A percentile compares a stretch with the other conserved stretches of the same genome.
Conservation (phyloP, 2,888 invertebrate species). For the Limenitis camilla region DNA sequence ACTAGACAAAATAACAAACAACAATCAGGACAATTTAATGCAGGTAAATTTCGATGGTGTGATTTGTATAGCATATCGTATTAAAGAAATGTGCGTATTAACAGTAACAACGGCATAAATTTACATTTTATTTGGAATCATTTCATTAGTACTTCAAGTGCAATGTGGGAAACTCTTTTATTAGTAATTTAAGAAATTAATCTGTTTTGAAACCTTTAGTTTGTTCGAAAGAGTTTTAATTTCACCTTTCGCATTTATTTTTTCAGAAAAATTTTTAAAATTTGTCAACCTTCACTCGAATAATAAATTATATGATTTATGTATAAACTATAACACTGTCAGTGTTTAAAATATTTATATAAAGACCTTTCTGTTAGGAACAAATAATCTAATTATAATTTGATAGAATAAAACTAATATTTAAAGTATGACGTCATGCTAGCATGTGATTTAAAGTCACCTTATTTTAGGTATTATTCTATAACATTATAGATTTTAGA, state of each 20-base stretch:
- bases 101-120: neutral
- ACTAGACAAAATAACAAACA: slow-evolving; percentile 18
- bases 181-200: slow-evolving; percentile 11
- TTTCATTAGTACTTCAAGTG: slow-evolving; percentile 16
- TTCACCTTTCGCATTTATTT: neutral
- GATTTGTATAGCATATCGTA: slow-evolving; percentile 41
- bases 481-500: no score
- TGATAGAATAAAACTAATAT: no score
- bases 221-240: slow-evolving; percentile 10
- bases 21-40: slow-evolving; percentile 44
- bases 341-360: no score
- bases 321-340: no score
- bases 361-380: no score
- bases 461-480: no score
- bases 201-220: neutral
- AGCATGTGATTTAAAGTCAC: no score
- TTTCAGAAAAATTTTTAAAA: no score
- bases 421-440: no score
- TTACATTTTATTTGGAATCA: slow-evolving; percentile 2
- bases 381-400: no score
- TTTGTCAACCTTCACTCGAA: no score
- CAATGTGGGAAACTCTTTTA: slow-evolving; percentile 9
- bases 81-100: neutral
- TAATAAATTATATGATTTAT: no score
- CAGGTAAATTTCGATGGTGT: slow-evolving; percentile 73